Evolutionary conservation across 2,797 vertebrate species (phyloP).

Genomic region (Rhinoraja longicauda): DNA sequence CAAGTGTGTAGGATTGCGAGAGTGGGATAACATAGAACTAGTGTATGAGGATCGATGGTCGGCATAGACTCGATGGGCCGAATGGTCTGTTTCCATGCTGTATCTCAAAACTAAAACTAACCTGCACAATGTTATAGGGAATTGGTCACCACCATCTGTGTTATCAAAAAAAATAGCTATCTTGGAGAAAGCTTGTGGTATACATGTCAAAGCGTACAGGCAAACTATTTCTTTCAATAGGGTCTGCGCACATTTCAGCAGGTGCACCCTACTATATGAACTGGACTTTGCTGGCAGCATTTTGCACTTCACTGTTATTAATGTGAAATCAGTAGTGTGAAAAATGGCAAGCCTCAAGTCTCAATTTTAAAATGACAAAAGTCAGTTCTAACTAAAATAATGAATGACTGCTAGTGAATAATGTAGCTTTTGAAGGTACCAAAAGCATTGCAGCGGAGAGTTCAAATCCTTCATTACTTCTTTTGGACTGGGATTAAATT

Average conservation of each 20-base stretch:
- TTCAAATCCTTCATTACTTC: not conserved
- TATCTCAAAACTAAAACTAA: not conserved
- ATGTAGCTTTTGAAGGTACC: conserved; percentile 2
- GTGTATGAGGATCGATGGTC: too few species aligned
- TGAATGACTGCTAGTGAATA: not conserved
- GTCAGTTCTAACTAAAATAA: not conserved
- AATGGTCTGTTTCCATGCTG: too few species aligned
- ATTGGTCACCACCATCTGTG: not conserved
- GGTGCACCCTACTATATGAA: not conserved
- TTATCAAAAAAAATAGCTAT: not conserved
- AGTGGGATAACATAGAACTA: too few species aligned
- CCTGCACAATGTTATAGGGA: not conserved
- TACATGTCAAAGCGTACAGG: not conserved
- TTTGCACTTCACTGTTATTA: not conserved
- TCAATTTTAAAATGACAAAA: not conserved
- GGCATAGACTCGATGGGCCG: too few species aligned
- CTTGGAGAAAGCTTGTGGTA: not conserved
- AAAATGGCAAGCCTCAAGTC: not conserved
- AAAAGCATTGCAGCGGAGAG: not conserved
- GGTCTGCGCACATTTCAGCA: not conserved
- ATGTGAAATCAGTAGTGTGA: not conserved
- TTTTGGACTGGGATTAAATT: conserved; percentile 19
- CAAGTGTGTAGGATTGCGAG: too few species aligned
- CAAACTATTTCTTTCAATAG: not conserved
- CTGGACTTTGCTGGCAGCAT: not conserved